Percentiles rank a stretch among this genome's conserved stretches.
phyloP scores from a whole-genome alignment of 2,113 vertebrate species.

The Myotis yumanensis region DNA sequence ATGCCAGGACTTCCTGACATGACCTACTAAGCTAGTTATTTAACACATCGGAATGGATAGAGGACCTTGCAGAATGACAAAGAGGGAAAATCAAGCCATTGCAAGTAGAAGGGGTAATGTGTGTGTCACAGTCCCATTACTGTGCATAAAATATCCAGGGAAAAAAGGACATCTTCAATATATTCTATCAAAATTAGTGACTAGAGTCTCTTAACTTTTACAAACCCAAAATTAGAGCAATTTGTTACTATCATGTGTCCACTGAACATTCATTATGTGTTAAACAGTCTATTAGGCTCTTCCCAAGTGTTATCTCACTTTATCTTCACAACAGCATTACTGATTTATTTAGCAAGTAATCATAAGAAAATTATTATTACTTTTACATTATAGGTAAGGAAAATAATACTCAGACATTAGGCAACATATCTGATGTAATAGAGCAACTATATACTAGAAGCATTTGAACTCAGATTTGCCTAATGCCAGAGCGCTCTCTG shows the following conservation, averaged over 20 bases:
- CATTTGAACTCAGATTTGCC: background rate
- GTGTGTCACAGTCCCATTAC: background rate
- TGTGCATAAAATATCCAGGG: background rate
- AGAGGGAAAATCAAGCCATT: background rate
- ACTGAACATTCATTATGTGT: background rate
- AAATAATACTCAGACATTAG: background rate
- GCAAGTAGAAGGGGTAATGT: background rate
- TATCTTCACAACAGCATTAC: background rate
- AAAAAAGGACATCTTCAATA: background rate
- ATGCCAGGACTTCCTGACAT: background rate
- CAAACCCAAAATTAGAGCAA: background rate
- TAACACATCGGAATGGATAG: background rate
- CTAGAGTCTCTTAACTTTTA: background rate
- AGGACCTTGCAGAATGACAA: background rate
- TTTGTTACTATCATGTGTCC: background rate
- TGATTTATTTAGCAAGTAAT: background rate
- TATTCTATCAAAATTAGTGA: background rate
- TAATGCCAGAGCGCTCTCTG: background rate
- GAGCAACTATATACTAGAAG: background rate
- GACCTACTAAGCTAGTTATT: background rate
- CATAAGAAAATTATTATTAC: background rate
- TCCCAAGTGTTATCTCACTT: background rate
- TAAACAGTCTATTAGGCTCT: background rate
- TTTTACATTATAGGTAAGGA: background rate
- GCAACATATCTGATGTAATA: background rate